phyloP scores from a whole-genome alignment of 2,888 invertebrate species.

The Sipha maydis region DNA sequence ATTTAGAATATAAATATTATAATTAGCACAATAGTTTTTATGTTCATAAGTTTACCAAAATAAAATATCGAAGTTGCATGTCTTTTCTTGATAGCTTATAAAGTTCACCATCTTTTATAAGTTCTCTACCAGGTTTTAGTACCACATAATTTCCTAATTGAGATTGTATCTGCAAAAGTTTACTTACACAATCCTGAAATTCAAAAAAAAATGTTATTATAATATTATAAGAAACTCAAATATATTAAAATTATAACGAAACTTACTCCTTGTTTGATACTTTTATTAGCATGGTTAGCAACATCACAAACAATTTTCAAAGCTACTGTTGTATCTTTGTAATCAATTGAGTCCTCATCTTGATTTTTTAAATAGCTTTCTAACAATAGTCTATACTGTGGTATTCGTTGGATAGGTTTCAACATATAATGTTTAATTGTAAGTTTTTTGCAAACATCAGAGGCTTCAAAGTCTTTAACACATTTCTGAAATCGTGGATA shows the following conservation, averaged over 20 bases:
- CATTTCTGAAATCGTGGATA: conserved; percentile 69
- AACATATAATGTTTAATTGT: conserved; percentile 75
- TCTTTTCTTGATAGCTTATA: conserved; percentile 75
- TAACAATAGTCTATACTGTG: conserved; percentile 74
- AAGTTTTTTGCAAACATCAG: conserved; percentile 70
- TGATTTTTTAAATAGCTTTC: conserved; percentile 73
- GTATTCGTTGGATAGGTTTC: conserved; percentile 76
- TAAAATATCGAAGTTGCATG: conserved; percentile 74
- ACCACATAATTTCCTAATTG: conserved; percentile 68
- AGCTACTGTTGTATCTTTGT: conserved; percentile 72
- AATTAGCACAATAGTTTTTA: conserved; percentile 38
- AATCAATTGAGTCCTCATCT: conserved; percentile 70
- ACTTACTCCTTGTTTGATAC: conserved; percentile 71
- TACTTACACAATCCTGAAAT: conserved; percentile 70
- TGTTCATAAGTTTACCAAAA: conserved; percentile 70
- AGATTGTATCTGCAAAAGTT: conserved; percentile 71
- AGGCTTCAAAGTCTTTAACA: conserved; percentile 70
- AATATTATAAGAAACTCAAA: background rate
- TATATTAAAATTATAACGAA: background rate
- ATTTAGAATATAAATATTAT: conserved; percentile 7
- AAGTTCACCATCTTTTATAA: conserved; percentile 75
- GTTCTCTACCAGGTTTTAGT: conserved; percentile 71
- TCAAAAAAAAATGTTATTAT: conserved; percentile 63
- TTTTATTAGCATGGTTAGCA: conserved; percentile 72
- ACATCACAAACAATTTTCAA: conserved; percentile 72